Evolutionary conservation across 2,797 vertebrate species (phyloP).

Genomic region (Numenius phaeopus): DNA sequence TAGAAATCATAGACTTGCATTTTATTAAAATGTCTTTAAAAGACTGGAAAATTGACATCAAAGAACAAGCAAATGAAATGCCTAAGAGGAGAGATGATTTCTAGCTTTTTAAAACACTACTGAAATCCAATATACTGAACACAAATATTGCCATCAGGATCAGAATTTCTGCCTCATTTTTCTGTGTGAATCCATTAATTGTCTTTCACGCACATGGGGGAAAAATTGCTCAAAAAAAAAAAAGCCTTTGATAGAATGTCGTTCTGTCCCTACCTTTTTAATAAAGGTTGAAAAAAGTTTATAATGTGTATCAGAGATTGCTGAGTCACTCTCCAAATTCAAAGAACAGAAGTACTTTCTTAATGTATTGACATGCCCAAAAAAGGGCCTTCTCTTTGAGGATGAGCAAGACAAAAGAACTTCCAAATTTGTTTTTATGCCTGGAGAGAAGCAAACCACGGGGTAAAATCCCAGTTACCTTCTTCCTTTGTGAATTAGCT

Average conservation of each 20-base stretch:
- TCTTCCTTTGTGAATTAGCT: background rate
- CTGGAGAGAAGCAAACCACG: background rate
- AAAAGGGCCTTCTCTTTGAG: background rate
- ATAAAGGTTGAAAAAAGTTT: background rate
- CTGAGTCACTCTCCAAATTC: constrained; percentile 3
- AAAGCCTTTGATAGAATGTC: background rate
- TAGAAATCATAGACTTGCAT: background rate
- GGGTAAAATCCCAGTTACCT: background rate
- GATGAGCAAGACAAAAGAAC: background rate
- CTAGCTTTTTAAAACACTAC: background rate
- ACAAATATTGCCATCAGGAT: background rate
- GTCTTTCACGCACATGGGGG: background rate
- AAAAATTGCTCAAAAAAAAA: background rate
- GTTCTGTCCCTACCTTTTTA: background rate
- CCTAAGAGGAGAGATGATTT: background rate
- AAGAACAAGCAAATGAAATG: constrained; percentile 5
- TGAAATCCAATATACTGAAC: background rate
- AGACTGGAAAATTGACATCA: constrained; percentile 37
- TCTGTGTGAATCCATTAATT: background rate
- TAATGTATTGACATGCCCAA: background rate
- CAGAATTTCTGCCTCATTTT: background rate
- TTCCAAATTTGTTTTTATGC: background rate
- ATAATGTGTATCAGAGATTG: background rate
- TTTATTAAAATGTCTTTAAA: constrained; percentile 25
- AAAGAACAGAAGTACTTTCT: background rate